Conservation (phyloP, 2,113 vertebrate species). For the Eolophus roseicapilla region DNA sequence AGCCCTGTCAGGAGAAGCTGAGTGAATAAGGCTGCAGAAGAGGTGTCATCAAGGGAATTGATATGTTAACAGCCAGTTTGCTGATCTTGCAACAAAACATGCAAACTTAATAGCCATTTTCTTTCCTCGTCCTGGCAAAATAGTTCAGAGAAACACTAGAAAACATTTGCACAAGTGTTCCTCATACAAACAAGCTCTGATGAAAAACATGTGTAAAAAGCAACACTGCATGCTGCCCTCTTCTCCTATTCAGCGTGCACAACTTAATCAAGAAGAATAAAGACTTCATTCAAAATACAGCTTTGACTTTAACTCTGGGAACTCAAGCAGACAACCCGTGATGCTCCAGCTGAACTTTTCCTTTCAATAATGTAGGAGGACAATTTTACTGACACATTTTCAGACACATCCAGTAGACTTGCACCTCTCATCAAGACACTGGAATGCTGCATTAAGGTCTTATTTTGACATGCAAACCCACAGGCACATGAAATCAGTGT, state of each 20-base stretch:
- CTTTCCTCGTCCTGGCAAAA: slow-evolving; percentile 15
- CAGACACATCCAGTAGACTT: not conserved
- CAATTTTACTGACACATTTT: not conserved
- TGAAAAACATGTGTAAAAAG: not conserved
- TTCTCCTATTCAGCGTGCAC: not conserved
- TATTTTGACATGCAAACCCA: not conserved
- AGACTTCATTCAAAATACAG: not conserved
- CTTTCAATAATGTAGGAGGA: not conserved
- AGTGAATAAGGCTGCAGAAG: slow-evolving; percentile 6
- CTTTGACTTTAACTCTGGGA: not conserved
- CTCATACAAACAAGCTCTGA: not conserved
- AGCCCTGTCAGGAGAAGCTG: slow-evolving; percentile 34
- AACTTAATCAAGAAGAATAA: not conserved
- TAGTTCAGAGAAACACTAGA: not conserved
- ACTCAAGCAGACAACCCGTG: not conserved
- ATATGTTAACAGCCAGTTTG: slow-evolving; percentile 29
- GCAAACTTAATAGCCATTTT: not conserved
- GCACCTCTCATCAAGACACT: not conserved
- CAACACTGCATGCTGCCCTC: not conserved
- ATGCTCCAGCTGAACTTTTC: not conserved
- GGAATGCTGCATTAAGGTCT: not conserved
- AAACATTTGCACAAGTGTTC: not conserved
- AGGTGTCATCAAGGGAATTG: not conserved
- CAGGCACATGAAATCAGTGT: not conserved
- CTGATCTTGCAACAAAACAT: slow-evolving; percentile 28